Evolutionary conservation across 2,113 vertebrate genomes (phyloP).

Genomic region (Jacana jacana): DNA sequence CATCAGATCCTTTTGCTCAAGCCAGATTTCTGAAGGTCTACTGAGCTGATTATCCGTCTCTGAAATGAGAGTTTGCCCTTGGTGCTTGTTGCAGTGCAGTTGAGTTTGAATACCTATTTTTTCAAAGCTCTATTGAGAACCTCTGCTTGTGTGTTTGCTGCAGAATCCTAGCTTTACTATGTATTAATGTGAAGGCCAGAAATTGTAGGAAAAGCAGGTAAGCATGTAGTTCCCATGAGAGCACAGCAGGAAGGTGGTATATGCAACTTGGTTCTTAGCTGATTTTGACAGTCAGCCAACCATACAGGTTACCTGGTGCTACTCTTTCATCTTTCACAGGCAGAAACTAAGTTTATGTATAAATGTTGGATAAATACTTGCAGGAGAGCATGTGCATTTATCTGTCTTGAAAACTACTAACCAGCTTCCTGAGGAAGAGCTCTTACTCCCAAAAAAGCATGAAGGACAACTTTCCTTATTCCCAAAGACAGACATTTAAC

Average conservation of each 20-base stretch:
- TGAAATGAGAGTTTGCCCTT: not conserved
- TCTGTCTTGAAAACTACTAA: not conserved
- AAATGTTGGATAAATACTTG: not conserved
- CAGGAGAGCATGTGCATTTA: not conserved
- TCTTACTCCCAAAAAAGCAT: not conserved
- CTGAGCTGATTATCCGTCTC: not conserved
- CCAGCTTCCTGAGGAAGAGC: not conserved
- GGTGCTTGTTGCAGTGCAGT: not conserved
- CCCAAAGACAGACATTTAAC: not conserved
- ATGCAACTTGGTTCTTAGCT: not conserved
- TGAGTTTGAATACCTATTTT: not conserved
- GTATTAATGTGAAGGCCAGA: not conserved
- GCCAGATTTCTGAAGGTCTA: not conserved
- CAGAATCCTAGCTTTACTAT: not conserved
- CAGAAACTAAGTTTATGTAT: not conserved
- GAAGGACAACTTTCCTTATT: not conserved
- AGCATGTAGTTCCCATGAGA: not conserved
- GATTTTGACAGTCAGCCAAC: not conserved
- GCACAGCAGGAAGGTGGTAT: not conserved
- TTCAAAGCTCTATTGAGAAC: not conserved
- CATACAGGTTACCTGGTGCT: not conserved
- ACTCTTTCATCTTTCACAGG: not conserved
- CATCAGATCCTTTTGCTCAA: not conserved
- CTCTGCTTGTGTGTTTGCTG: not conserved
- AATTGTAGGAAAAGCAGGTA: not conserved